Evolutionary conservation across 1,140 invertebrate genomes (phyloP), one percentile per base, ranked within the genome.

Genomic region (Rhagoletis zephyria): DNA sequence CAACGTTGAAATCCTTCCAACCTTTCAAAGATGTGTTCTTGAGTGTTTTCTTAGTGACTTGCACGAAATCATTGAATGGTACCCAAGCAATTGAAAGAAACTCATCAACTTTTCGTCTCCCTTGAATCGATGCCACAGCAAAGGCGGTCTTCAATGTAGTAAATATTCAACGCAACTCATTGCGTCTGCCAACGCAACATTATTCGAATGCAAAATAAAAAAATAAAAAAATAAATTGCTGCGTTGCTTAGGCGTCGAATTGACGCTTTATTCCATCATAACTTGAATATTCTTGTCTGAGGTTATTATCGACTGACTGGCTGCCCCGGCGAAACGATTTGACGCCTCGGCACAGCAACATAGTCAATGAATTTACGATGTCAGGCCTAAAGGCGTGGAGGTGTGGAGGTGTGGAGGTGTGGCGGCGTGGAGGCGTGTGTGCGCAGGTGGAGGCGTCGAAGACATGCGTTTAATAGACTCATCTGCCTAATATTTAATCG

Each of bases 261-360:
- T 63, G 61, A 14, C 61, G 61, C 61, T 14, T 63, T 63, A 63
- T 63, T 9, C 61, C 61, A 4, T 63, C 61, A 63, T n/a, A 63
- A 63, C n/a, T 4, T 63, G 61, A 63, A 63, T 14, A 4, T 16
- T 7, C 61, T 63, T 63, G 61, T 63, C 61, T 63, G 61, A 63
- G 61, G 61, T 63, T 63, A 63, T 63, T 63, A 63, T 63, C n/a
- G 61, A 63, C 61, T 63, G 61, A 6, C 12, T 63, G 61, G n/a
- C 61, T 63, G 61, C 61, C 7, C 12, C n/a, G 1, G 12, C 61
- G 7, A 7, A 63, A 63, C 61, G n/a, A 7, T 60, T 60, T 56
- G 51, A 7, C 51, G 51, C 51, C 51, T 56, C 51, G 51, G 51
- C 51, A 56, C 51, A 56, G 10, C 51, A 56, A 10, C 51, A 56